Evolutionary conservation across 2,113 vertebrate genomes (phyloP).

Genomic region (Pontoporia blainvillei): DNA sequence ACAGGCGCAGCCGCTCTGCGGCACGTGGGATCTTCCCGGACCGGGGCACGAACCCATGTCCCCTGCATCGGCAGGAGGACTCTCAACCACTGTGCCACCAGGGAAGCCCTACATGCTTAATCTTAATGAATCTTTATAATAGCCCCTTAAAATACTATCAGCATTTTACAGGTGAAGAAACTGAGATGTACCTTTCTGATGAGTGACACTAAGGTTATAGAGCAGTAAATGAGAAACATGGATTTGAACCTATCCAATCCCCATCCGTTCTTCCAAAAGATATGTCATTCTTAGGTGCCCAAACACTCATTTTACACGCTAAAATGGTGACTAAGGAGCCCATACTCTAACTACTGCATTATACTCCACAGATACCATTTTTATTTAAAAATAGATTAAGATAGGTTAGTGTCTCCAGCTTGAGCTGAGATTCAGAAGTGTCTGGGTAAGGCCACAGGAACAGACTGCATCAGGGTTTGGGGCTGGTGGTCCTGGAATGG

Average conservation of each 20-base stretch:
- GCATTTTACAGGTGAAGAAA: neutral
- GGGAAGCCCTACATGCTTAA: neutral
- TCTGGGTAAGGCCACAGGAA: neutral
- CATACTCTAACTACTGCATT: neutral
- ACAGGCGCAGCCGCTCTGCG: too few relatives aligned
- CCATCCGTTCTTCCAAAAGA: neutral
- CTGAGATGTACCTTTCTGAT: neutral
- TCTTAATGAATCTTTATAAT: neutral
- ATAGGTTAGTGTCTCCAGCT: neutral
- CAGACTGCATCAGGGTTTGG: neutral
- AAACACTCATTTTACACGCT: neutral
- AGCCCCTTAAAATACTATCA: neutral
- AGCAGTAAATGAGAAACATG: neutral
- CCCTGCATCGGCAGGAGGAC: too few relatives aligned
- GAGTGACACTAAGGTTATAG: neutral
- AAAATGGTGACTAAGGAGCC: neutral
- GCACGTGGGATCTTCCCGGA: too few relatives aligned
- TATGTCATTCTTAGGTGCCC: neutral
- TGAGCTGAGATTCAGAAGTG: neutral
- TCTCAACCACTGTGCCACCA: too few relatives aligned
- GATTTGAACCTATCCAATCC: neutral
- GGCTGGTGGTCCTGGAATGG: neutral
- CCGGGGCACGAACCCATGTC: too few relatives aligned
- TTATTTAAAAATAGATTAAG: neutral
- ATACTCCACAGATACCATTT: neutral